phyloP scores from a whole-genome alignment of 92 coral and sea anemone genomes.

The Palythoa caribaeorum region DNA sequence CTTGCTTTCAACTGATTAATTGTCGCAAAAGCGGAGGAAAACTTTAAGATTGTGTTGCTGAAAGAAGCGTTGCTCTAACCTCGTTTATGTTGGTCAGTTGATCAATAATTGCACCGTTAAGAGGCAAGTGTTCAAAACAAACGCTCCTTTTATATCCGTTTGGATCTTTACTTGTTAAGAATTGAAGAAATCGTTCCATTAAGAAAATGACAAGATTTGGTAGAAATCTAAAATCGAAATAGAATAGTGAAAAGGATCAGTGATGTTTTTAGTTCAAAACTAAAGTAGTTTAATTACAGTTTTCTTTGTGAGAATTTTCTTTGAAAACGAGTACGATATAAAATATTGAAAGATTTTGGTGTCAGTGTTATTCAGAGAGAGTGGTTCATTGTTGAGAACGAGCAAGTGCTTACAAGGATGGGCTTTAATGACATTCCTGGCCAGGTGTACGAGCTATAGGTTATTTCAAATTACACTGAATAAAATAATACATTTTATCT shows the following conservation, averaged over 20 bases:
- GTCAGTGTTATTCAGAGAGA: constrained; percentile 22
- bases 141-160: constrained; percentile 23
- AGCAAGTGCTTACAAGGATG: constrained; percentile 10
- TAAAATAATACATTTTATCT: constrained; percentile 17
- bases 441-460: constrained; percentile 35
- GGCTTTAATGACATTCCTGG: background rate
- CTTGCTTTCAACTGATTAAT: background rate
- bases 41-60: background rate
- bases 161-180: constrained; percentile 18
- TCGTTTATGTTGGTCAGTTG: constrained; percentile 27
- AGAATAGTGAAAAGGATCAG: background rate
- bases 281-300: constrained; percentile 5
- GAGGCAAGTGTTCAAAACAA: constrained; percentile 6
- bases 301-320: constrained; percentile 22
- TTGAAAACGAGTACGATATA: constrained; percentile 35
- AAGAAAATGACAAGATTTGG: background rate
- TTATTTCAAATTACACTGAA: constrained; percentile 13
- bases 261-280: background rate
- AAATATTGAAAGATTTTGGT: constrained; percentile 41
- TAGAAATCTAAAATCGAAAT: background rate
- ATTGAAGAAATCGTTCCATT: background rate
- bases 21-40: background rate
- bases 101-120: constrained; percentile 31
- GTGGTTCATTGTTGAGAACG: constrained; percentile 20
- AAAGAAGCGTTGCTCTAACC: constrained; percentile 8